These are phyloP conservation scores for Callinectes sapidus DNA, from an alignment of 2,888 invertebrate species.

Conservation along the genomic window DNA sequence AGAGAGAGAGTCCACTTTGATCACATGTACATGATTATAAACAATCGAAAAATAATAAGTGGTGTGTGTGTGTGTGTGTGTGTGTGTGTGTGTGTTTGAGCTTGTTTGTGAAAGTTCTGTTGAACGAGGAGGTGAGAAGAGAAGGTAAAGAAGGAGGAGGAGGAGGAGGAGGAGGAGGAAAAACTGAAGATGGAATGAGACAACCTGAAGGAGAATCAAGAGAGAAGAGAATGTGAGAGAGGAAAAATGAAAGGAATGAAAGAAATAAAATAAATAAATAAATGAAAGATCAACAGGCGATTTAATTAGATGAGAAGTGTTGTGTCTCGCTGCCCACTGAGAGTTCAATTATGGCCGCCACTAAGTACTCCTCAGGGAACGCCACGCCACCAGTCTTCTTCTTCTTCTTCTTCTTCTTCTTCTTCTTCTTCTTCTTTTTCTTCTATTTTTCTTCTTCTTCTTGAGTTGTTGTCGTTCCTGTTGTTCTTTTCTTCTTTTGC, in stretches of 20 bases:
- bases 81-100: neutral
- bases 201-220: neutral
- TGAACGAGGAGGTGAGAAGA: neutral
- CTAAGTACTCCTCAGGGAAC: slow-evolving; percentile 1
- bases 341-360: neutral
- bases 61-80: neutral
- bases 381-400: neutral
- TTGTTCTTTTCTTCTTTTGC: neutral
- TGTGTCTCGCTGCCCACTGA: neutral
- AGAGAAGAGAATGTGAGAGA: neutral
- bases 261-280: neutral
- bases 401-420: neutral
- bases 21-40: neutral
- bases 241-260: neutral
- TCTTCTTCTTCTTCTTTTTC: neutral
- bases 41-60: neutral
- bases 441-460: neutral
- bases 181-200: neutral
- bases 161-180: neutral
- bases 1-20: neutral
- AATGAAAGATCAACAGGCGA: neutral
- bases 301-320: neutral
- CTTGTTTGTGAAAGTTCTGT: neutral
- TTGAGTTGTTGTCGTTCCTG: neutral
- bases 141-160: neutral